These are phyloP conservation scores for Sthenelais limicola DNA, from an alignment of 2,888 invertebrate species.

Conservation along the genomic window DNA sequence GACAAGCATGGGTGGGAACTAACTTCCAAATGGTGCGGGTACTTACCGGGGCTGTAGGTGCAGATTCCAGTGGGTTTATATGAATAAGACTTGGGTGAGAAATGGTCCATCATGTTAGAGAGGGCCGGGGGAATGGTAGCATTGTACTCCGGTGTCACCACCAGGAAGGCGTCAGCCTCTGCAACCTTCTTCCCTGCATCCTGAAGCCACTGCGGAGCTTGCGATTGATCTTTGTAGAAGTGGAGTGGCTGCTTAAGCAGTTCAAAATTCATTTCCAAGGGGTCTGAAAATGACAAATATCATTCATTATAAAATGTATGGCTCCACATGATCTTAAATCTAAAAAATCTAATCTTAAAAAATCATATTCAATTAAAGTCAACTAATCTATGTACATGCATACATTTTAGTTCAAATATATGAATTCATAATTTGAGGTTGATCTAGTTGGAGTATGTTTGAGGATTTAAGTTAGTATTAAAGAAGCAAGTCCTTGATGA, in stretches of 20 bases:
- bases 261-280: slow-evolving; percentile 66
- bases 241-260: slow-evolving; percentile 58
- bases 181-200: slow-evolving; percentile 49
- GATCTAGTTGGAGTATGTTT: too few relatives aligned
- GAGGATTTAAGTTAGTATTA: too few relatives aligned
- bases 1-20: too few relatives aligned
- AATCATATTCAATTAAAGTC: too few relatives aligned
- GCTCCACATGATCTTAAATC: too few relatives aligned
- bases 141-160: slow-evolving; percentile 72
- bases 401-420: too few relatives aligned
- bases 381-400: too few relatives aligned
- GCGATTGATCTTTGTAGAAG: slow-evolving; percentile 55
- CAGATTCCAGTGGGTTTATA: slow-evolving; percentile 67
- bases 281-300: slow-evolving; percentile 67
- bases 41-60: slow-evolving; percentile 62
- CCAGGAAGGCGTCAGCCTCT: slow-evolving; percentile 71
- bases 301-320: too few relatives aligned
- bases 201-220: slow-evolving; percentile 54
- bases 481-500: too few relatives aligned
- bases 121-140: slow-evolving; percentile 73
- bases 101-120: slow-evolving; percentile 73
- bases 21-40: too few relatives aligned
- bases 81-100: slow-evolving; percentile 70
- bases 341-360: too few relatives aligned
- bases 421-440: too few relatives aligned